Base-by-base conservation (phyloP, 1,140 invertebrate genomes). In the Ceratosolen fusciceps region DNA sequence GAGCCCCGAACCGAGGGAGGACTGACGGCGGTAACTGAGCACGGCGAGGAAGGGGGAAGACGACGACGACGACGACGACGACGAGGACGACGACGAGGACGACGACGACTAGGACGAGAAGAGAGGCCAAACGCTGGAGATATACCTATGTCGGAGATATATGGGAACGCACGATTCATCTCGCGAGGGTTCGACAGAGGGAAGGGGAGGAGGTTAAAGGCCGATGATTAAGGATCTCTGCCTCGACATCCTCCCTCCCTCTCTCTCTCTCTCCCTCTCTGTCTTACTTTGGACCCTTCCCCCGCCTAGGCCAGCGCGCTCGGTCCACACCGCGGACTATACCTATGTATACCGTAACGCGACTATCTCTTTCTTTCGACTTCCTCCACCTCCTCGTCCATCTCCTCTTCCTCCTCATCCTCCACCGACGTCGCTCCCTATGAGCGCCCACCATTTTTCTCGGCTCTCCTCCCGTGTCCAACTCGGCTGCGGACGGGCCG, bases 111-210 rank as follows among this genome's bases (percentile, higher is more conserved):
- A 19, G 16, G 14, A 19, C 49, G 19, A 52, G 49, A 39, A 37
- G 29, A 60, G n/a, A 37, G 54, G 29, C 5, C 26, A 39, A 39
- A 49, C 1, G 47, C 21, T 39, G 24, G 4, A 52, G 12, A 49
- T 70, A 52, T 71, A 71, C 47, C 39, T 19, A 67, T 0, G n/a
- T n/a, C n/a, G n/a, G n/a, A n/a, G 74, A 60, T 75, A 75, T 29
- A 65, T 65, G 62, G 72, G 84, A 83, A 83, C 82, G 79, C 82
- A 84, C 85, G 81, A 86, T 85, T 86, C 83, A 85, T 86, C 85
- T 86, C 82, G 81, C 73, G 78, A 76, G 58, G 56, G 47, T 68
- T 68, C 43, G 62, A 24, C 43, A 31, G 73, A 49, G 60, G 26
- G 26, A 70, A 43, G 19, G 31, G 67, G 77, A 49, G 83, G 84